Conservation (phyloP, 2,888 invertebrate genomes). For the Lochmaea capreae region DNA sequence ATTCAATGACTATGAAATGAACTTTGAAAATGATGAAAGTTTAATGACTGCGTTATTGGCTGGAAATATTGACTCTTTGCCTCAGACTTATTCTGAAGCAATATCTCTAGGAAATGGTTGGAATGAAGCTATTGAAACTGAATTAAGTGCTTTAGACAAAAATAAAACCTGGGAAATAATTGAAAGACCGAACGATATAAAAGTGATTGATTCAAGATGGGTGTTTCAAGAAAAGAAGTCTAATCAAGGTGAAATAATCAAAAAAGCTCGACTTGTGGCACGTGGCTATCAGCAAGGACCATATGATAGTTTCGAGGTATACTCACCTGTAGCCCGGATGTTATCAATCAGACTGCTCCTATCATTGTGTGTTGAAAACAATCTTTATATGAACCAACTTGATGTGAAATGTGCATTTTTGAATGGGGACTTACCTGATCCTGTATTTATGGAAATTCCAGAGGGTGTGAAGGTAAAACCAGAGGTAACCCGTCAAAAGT, state of each 20-base stretch:
- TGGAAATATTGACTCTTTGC: slow-evolving; percentile 5
- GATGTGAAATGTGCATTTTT: slow-evolving; percentile 35
- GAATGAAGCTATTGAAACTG: slow-evolving; percentile 16
- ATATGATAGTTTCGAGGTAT: background rate
- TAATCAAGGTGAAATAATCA: background rate
- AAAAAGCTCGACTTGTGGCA: background rate
- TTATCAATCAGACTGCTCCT: slow-evolving; percentile 18
- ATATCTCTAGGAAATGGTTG: slow-evolving; percentile 14
- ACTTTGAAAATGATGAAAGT: slow-evolving; percentile 25
- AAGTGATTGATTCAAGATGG: slow-evolving; percentile 32
- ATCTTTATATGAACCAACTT: slow-evolving; percentile 18
- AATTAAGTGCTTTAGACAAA: slow-evolving; percentile 30
- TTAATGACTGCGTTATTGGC: slow-evolving; percentile 31
- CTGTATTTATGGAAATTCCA: slow-evolving; percentile 33
- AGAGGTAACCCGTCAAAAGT: background rate
- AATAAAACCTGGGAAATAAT: slow-evolving; percentile 35
- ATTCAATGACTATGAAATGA: slow-evolving; percentile 37
- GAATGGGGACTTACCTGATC: slow-evolving; percentile 24
- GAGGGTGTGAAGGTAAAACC: slow-evolving; percentile 18
- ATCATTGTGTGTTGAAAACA: slow-evolving; percentile 22
- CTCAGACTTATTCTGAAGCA: slow-evolving; percentile 32
- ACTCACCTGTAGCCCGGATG: background rate
- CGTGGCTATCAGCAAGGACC: background rate
- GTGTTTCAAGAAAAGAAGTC: slow-evolving; percentile 27
- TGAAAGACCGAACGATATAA: slow-evolving; percentile 17